These are phyloP conservation scores for Odontocerum albicorne DNA, from an alignment of 2,888 invertebrate genomes.

Conservation along the genomic window DNA sequence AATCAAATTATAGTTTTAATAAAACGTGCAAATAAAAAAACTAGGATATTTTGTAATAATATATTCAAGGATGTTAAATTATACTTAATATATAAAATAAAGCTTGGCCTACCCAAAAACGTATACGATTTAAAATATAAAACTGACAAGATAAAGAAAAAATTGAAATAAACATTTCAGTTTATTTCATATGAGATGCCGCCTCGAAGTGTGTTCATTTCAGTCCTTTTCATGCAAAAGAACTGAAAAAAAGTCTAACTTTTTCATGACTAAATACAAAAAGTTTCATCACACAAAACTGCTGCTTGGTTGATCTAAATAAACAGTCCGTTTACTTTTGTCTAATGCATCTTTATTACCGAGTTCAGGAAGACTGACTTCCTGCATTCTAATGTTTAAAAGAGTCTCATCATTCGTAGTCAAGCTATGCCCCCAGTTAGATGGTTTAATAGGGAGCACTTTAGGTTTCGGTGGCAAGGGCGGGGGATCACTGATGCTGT, in stretches of 20 bases:
- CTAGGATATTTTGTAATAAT: too few species aligned
- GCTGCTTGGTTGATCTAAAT: slow-evolving; percentile 64
- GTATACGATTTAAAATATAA: too few species aligned
- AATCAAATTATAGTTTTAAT: too few species aligned
- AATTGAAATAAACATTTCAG: too few species aligned
- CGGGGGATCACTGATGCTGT: slow-evolving; percentile 55
- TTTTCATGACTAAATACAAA: too few species aligned
- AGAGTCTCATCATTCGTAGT: slow-evolving; percentile 34
- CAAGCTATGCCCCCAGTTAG: slow-evolving; percentile 54
- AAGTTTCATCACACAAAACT: slow-evolving; percentile 64
- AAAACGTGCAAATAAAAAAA: too few species aligned
- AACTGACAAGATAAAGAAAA: too few species aligned
- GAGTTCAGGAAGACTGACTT: slow-evolving; percentile 33
- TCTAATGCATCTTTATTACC: slow-evolving; percentile 26
- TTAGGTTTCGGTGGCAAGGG: slow-evolving; percentile 77
- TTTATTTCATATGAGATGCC: too few species aligned
- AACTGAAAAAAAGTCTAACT: slow-evolving; percentile 1
- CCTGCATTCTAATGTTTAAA: slow-evolving; percentile 29
- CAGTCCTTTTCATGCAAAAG: not conserved
- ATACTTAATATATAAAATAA: too few species aligned
- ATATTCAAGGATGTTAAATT: too few species aligned
- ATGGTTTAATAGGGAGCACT: slow-evolving; percentile 65
- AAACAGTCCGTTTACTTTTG: slow-evolving; percentile 47
- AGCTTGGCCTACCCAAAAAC: too few species aligned
- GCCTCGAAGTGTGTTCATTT: too few species aligned